These are phyloP conservation scores for Thamnophis sirtalis DNA, from an alignment of 2,113 vertebrate genomes.

Conservation along the genomic window DNA sequence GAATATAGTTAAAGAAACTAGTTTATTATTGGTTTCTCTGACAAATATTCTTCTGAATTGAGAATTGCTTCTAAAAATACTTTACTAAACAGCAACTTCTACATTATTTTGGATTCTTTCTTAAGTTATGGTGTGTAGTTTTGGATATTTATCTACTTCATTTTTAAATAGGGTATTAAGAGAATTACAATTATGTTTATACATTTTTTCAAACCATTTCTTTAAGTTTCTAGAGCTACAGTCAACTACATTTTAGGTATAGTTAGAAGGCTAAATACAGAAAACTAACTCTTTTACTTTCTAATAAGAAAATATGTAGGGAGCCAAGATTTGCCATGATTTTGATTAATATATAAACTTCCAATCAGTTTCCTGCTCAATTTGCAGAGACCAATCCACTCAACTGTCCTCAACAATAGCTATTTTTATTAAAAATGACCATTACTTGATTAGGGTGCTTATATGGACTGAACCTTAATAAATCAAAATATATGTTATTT, in stretches of 20 bases:
- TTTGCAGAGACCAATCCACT: neutral
- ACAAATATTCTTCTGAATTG: neutral
- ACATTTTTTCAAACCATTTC: too few species aligned
- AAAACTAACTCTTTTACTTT: neutral
- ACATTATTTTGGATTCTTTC: neutral
- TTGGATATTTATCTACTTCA: neutral
- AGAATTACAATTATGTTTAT: neutral
- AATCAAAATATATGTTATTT: neutral
- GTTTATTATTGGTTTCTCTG: neutral
- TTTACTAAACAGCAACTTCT: neutral
- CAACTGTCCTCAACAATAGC: neutral
- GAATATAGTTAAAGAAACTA: neutral
- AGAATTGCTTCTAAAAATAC: neutral
- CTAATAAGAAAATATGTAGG: neutral
- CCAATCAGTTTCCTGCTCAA: neutral
- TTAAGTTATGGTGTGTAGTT: neutral
- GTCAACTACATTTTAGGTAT: neutral
- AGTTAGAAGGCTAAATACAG: neutral
- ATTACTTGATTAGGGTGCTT: neutral
- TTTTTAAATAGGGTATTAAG: neutral
- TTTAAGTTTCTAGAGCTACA: neutral
- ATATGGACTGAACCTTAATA: neutral
- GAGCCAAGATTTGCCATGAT: neutral
- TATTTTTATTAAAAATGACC: neutral
- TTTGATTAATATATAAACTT: neutral